Evolutionary conservation across 1,140 invertebrate species (phyloP).

Genomic region (Fopius arisanus): DNA sequence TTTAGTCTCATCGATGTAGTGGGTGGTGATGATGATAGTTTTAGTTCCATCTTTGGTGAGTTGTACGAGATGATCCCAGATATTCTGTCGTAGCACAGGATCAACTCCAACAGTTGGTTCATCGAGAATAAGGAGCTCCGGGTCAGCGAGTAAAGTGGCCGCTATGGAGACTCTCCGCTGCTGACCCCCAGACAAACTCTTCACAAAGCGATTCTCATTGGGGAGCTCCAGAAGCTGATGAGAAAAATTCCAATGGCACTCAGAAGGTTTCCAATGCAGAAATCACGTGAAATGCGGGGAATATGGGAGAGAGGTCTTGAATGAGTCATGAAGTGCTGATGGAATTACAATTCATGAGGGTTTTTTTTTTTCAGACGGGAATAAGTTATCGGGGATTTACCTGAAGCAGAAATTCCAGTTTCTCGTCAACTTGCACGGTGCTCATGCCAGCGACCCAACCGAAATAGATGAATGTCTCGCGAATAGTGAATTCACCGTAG

Average conservation of each 20-base stretch:
- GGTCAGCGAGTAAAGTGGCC: slow-evolving; percentile 85
- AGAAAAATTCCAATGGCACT: background rate
- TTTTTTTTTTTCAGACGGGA: background rate
- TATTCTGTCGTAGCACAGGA: slow-evolving; percentile 89
- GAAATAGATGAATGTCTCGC: slow-evolving; percentile 91
- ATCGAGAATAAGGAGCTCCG: slow-evolving; percentile 90
- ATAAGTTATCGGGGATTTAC: slow-evolving; percentile 55
- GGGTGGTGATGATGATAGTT: slow-evolving; percentile 96
- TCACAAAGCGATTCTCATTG: slow-evolving; percentile 72
- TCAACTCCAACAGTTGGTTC: slow-evolving; percentile 96
- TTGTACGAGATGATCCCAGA: slow-evolving; percentile 94
- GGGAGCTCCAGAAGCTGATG: slow-evolving; percentile 68
- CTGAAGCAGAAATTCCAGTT: slow-evolving; percentile 83
- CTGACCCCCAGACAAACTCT: slow-evolving; percentile 90
- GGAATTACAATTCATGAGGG: background rate
- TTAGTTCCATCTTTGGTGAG: slow-evolving; percentile 86
- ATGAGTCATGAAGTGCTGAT: background rate
- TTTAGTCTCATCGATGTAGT: slow-evolving; percentile 96
- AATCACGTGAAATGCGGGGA: background rate
- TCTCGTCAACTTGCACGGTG: slow-evolving; percentile 75
- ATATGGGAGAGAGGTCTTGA: background rate
- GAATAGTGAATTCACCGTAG: slow-evolving; percentile 89
- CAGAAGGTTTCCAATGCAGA: background rate
- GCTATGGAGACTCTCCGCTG: slow-evolving; percentile 88
- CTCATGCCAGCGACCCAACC: slow-evolving; percentile 87